Evolutionary conservation across 2,888 invertebrate species (phyloP).

Genomic region (Hemithea aestivaria): DNA sequence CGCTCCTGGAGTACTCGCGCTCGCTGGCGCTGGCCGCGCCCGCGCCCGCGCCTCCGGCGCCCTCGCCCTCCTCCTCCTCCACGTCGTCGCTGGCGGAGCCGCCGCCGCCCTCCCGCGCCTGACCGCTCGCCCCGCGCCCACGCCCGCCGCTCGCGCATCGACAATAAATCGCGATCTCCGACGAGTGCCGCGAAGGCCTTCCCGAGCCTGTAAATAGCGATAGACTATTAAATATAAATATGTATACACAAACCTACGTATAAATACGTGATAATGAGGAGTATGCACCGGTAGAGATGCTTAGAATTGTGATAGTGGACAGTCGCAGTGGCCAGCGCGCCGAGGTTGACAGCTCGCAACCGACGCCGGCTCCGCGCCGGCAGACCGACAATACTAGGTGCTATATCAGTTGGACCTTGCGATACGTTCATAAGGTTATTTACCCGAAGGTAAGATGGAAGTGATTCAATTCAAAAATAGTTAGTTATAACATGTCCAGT

Average conservation of each 20-base stretch:
- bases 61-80: constrained; percentile 80
- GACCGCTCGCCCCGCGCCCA: constrained; percentile 76
- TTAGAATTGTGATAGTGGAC: constrained; percentile 76
- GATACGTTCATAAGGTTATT: constrained; percentile 67
- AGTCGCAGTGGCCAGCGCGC: constrained; percentile 39
- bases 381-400: constrained; percentile 79
- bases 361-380: constrained; percentile 53
- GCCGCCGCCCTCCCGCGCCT: constrained; percentile 76
- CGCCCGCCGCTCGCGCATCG: constrained; percentile 76
- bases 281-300: constrained; percentile 76
- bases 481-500: constrained; percentile 69
- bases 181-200: constrained; percentile 56
- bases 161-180: constrained; percentile 69
- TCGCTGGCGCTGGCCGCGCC: constrained; percentile 51
- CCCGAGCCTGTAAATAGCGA: constrained; percentile 66
- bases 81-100: constrained; percentile 80
- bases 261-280: constrained; percentile 74
- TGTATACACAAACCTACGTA: constrained; percentile 72
- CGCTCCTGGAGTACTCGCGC: constrained; percentile 87
- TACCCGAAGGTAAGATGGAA: constrained; percentile 61
- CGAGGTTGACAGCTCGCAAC: constrained; percentile 63
- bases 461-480: constrained; percentile 66
- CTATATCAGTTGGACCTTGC: constrained; percentile 74
- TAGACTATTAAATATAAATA: constrained; percentile 63
- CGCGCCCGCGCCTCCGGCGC: constrained; percentile 66